Base-by-base conservation (phyloP, 2,888 invertebrate species). In the Parnassius orleans region DNA sequence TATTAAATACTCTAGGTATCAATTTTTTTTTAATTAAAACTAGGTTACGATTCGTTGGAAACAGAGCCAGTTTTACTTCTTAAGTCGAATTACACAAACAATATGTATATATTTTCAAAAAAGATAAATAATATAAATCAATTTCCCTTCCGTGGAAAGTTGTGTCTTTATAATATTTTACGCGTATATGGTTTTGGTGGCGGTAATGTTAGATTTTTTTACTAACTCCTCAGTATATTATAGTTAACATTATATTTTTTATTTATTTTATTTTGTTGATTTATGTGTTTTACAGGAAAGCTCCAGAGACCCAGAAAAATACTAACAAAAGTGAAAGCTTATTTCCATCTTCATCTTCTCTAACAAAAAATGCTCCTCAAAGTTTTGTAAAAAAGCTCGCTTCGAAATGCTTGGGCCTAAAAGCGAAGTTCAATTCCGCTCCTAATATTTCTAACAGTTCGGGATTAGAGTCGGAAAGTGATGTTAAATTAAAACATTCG, bases 301-400 rank as follows among this genome's bases (percentile, higher is more conserved):
- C 87, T 80, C 85, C 86, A 83, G 86, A 86, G 85, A 87, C 85
- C 87, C 89, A 84, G 84, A 87, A 87, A 87, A 83, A 79, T 73
- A 85, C 81, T 87, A 89, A 90, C 80, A 79, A 78, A 79, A 82
- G 78, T 78, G 79, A 86, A 77, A 84, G 89, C 88, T 82, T 85
- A 78, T 80, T 83, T 76, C 83, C 87, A 80, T 86, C 90, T 73
- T 83, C 89, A 79, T 89, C 90, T 69, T 81, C 83, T 73, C 70
- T 90, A 85, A 90, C 84, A 73, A 90, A 90, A 79, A 82, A 73
- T 74, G 83, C 86, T 74, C 79, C 86, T 72, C 87, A 87, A 76
- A 90, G 87, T 84, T 90, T 91, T 79, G 91, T 90, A 64, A 87
- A 89, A 86, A 89, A 88, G 86, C 86, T 92, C 84, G 91, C 92